Evolutionary conservation across 2,113 vertebrate genomes (phyloP), one percentile per base, ranked within the genome.

Genomic region (Callopanchax toddi): DNA sequence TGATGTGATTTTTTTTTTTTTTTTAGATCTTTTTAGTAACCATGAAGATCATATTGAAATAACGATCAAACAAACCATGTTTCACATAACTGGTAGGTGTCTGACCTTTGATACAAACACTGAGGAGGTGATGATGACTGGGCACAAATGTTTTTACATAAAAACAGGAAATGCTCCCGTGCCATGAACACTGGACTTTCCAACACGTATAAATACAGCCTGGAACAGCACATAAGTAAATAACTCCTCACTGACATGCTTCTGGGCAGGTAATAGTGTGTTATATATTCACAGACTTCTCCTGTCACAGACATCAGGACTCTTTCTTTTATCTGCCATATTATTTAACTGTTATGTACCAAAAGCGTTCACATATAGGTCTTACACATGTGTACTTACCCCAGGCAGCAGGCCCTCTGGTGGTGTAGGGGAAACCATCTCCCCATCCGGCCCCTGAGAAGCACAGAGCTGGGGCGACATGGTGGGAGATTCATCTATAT

Each of bases 401-500:
- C 91, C 94, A n/a, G 91, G 76, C 72, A 92, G 88, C 36, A 96
- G 90, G 15, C 92, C 88, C 9, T 97, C 95, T 0, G 92, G 85
- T 26, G 95, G 95, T 1, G 93, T 94, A 55, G 96, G 95, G 0
- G 94, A 96, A 16, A 95, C 70, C 0, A 82, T 57, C 21, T 94
- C 94, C 10, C 94, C 88, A 1, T 96, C 93, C 9, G 93, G 94
- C 73, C 93, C 89, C 0, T 94, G 94, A 73, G 96, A 92, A 39
- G 94, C 87, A 0, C 96, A 95, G 90, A 98, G 94, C 86, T 97
- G 96, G 22, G 96, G 97, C 0, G 97, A 98, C 96, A 98, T 98
- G 84, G 96, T 98, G 83, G 97, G 97, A 0, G 97, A 99, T 79
- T 98, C 97, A 0, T 99, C 97, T 53, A 99, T 99, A 84, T 94